Conservation (phyloP, 2,113 vertebrate species). For the Thinocorus orbignyianus region DNA sequence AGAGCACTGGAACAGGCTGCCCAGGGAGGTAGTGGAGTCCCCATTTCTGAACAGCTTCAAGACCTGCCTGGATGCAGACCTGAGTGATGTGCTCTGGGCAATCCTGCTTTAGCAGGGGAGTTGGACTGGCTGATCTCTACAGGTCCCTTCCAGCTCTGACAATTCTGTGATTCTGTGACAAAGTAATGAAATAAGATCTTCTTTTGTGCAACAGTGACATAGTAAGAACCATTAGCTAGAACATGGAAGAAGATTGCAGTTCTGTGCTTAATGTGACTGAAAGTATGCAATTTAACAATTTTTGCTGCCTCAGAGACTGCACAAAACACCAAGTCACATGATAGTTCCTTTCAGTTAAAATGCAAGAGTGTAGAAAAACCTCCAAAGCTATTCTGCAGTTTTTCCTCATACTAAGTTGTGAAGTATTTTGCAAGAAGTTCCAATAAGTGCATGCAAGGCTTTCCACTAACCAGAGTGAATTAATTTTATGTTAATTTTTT, state of each 20-base stretch:
- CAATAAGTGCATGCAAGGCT: not conserved
- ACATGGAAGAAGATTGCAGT: not conserved
- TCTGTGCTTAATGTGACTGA: not conserved
- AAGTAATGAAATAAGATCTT: not conserved
- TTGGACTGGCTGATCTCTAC: no score
- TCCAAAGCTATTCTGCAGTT: not conserved
- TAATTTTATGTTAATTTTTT: not conserved
- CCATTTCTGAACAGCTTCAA: no score
- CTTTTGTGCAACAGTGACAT: not conserved
- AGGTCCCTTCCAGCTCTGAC: no score
- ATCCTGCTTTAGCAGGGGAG: no score
- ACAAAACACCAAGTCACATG: not conserved
- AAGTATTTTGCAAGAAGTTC: not conserved
- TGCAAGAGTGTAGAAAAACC: not conserved
- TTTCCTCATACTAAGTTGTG: not conserved
- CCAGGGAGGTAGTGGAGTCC: no score
- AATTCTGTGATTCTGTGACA: no score
- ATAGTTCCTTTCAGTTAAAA: not conserved
- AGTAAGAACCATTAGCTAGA: not conserved
- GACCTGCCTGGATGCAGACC: no score
- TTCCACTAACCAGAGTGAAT: not conserved
- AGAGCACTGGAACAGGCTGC: no score
- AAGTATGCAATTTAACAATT: not conserved
- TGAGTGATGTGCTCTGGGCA: no score
- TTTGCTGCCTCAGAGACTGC: not conserved